Percentiles rank a stretch among this genome's conserved stretches.
Conservation (phyloP, 2,797 vertebrate species). For the Neosilurus mollespiculum region DNA sequence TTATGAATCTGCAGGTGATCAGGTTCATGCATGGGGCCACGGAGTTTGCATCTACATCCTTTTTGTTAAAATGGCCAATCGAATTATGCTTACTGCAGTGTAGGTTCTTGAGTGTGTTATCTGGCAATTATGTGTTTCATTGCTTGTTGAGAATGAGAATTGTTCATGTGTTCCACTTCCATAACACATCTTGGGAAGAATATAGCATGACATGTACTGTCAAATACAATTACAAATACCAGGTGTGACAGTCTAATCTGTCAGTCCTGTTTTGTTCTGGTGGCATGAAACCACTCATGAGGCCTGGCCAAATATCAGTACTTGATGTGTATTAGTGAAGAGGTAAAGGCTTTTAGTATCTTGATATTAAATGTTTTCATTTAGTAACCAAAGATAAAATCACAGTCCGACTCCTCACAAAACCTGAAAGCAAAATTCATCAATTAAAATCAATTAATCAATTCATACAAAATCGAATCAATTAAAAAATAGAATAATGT, state of each 20-base stretch:
- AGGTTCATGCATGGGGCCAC: too few relatives aligned
- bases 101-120: not conserved
- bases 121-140: not conserved
- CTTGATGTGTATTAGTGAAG: slow-evolving; percentile 10
- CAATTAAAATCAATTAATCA: too few relatives aligned
- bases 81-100: not conserved
- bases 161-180: slow-evolving; percentile 15
- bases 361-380: too few relatives aligned
- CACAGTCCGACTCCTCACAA: too few relatives aligned
- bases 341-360: not conserved
- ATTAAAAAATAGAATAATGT: too few relatives aligned
- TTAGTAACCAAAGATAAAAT: not conserved
- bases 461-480: too few relatives aligned
- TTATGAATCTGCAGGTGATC: too few relatives aligned
- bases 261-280: slow-evolving; percentile 25
- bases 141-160: not conserved
- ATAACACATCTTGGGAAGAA: slow-evolving; percentile 8
- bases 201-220: slow-evolving; percentile 16
- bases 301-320: not conserved
- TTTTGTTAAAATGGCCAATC: not conserved
- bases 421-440: not conserved
- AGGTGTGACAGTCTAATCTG: slow-evolving; percentile 25
- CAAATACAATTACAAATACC: slow-evolving; percentile 22
- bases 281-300: not conserved
- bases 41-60: not conserved